These are phyloP conservation scores for Sialia sialis DNA, from an alignment of 2,113 vertebrate genomes.

Conservation along the genomic window DNA sequence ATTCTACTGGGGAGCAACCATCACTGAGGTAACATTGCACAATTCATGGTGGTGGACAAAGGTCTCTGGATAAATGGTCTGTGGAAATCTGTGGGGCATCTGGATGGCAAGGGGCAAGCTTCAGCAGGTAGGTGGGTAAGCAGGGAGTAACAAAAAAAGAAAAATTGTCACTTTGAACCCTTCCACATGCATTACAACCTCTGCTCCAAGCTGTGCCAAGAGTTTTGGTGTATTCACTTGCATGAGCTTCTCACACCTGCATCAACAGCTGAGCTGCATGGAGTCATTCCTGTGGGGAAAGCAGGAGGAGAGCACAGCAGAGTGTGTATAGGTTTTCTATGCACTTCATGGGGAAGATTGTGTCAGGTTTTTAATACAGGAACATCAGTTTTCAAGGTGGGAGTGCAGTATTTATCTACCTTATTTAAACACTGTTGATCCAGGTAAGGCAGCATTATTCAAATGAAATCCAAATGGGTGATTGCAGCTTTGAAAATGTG, in stretches of 20 bases:
- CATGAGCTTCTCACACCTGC: neutral
- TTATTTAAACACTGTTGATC: neutral
- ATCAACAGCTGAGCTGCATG: fast-evolving
- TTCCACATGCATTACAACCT: neutral
- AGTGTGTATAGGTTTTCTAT: neutral
- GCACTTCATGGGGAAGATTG: neutral
- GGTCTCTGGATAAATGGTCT: neutral
- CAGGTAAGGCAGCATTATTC: neutral
- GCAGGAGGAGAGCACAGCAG: neutral
- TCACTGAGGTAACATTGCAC: neutral
- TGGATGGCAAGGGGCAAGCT: neutral
- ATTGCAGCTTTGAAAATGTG: neutral
- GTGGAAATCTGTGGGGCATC: neutral
- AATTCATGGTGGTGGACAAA: neutral
- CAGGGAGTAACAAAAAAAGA: neutral
- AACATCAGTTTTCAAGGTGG: neutral
- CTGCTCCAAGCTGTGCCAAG: neutral
- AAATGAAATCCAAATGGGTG: neutral
- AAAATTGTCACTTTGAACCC: neutral
- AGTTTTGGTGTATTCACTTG: neutral
- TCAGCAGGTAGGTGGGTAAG: neutral
- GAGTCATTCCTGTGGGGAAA: neutral
- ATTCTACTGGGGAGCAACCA: neutral
- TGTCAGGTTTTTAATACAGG: neutral
- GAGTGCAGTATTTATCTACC: neutral